phyloP scores from a whole-genome alignment of 2,888 invertebrate species.

The Ditula angustiorana region DNA sequence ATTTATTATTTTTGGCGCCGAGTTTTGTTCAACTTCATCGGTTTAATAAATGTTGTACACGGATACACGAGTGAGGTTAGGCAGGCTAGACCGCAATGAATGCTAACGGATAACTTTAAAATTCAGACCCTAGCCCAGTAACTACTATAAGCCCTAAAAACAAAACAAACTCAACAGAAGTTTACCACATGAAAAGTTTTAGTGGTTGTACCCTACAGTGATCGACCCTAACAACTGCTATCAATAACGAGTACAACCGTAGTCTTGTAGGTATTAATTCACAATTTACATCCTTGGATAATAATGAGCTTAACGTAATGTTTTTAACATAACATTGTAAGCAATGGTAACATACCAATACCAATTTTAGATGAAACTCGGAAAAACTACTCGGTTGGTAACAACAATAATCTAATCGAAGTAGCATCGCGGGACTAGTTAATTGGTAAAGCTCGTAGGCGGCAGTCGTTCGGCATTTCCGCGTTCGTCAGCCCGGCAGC shows the following conservation, averaged over 20 bases:
- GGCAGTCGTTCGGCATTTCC: constrained; percentile 69
- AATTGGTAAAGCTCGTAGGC: constrained; percentile 75
- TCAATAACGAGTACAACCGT: neutral
- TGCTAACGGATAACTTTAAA: constrained; percentile 16
- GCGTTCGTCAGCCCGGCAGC: constrained; percentile 57
- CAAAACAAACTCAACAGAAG: constrained; percentile 12
- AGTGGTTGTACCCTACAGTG: neutral
- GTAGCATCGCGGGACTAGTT: constrained; percentile 51
- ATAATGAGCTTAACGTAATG: neutral
- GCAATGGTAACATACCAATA: constrained; percentile 3
- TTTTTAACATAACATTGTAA: neutral
- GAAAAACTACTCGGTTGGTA: constrained; percentile 8
- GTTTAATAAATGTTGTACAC: neutral
- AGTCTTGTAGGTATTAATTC: constrained; percentile 13
- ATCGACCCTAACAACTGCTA: constrained; percentile 21
- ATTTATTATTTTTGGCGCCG: neutral
- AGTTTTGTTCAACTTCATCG: neutral
- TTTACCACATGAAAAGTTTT: constrained; percentile 19
- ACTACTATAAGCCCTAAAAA: too few relatives aligned
- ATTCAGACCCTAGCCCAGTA: neutral
- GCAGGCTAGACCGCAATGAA: constrained; percentile 13
- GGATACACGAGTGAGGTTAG: neutral
- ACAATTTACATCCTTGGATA: neutral
- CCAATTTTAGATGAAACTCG: constrained; percentile 2
- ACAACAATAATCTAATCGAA: constrained; percentile 34